Base-by-base conservation (phyloP, 2,797 vertebrate species). In the Chaenodraco wilsoni region DNA sequence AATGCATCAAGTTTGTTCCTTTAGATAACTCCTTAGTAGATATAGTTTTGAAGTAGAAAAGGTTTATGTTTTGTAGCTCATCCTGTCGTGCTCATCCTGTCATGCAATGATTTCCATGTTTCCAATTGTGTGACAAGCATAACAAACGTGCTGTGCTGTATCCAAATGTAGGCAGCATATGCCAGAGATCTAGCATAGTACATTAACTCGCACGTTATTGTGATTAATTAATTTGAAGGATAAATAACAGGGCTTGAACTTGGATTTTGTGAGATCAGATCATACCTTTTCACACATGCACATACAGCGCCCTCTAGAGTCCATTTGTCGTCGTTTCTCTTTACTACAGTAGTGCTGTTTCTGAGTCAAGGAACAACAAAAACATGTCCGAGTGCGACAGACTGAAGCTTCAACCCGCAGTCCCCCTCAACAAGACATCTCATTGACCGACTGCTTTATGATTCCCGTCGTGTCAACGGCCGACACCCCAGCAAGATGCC, bases 401-500 rank as follows among this genome's bases (percentile, higher is more conserved):
- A 12, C 74, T 41, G 61, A 43, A 51, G 59, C 40, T 40, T 17
- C 84, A 71, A 52, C 72, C 79, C 31, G 65, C 70, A 79, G 79
- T 82, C 72, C 33, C 73, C 82, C 67, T 67, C 69, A 59, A 60
- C 45, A 52, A 65, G 65, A 55, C 84, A 43, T 67, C 66, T 41
- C 54, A 56, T 81, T 58, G 72, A 87, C 75, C 51, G 69, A 82
- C 72, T 86, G 75, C 90, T 94, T 74, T 91, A 94, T 94, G 93
- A 74, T 94, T 92, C 70, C 85, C 76, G 81, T 84, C 68, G 88
- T 50, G 78, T 84, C 58, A 21, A 74, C 88, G 85, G 90, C 88
- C 82, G 90, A 89, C 59, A 84, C 91, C 90, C 92, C 90, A 86
- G 93, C 90, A 91, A 90, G 88, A 95, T 96, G 95, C 90, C 89